Conservation (phyloP, 2,888 invertebrate species). For the Yponomeuta malinellus region DNA sequence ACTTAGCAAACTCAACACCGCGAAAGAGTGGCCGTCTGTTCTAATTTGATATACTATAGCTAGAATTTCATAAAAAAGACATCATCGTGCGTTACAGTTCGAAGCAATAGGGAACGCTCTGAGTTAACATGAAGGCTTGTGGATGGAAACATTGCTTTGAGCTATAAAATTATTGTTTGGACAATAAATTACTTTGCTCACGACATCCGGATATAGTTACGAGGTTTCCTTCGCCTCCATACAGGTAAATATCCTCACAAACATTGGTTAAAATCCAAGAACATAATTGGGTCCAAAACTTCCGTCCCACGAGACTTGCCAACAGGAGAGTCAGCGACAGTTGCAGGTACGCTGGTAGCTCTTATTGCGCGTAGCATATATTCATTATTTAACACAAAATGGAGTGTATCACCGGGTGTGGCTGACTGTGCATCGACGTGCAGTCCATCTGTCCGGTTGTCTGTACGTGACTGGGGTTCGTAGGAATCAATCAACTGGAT, state of each 20-base stretch:
- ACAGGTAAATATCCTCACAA: no score
- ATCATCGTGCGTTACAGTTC: constrained; percentile 27
- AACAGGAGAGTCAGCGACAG: neutral
- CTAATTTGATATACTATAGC: no score
- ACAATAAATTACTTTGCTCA: no score
- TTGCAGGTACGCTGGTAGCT: no score
- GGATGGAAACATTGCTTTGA: no score
- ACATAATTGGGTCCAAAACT: neutral
- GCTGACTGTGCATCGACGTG: constrained; percentile 34
- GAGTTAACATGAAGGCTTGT: no score
- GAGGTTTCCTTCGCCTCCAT: neutral
- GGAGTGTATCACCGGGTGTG: neutral
- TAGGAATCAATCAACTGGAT: constrained; percentile 17
- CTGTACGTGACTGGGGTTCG: constrained; percentile 61
- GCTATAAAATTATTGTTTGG: no score
- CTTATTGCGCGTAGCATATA: no score
- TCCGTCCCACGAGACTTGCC: neutral
- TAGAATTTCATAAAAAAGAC: constrained; percentile 20
- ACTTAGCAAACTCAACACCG: neutral
- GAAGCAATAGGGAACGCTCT: no score
- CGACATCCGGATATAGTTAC: constrained; percentile 28
- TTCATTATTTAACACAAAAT: no score
- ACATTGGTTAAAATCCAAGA: no score
- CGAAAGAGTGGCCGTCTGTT: no score
- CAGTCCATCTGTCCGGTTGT: constrained; percentile 53